Base-by-base conservation (phyloP, 2,113 vertebrate species). In the Microtus oregoni region DNA sequence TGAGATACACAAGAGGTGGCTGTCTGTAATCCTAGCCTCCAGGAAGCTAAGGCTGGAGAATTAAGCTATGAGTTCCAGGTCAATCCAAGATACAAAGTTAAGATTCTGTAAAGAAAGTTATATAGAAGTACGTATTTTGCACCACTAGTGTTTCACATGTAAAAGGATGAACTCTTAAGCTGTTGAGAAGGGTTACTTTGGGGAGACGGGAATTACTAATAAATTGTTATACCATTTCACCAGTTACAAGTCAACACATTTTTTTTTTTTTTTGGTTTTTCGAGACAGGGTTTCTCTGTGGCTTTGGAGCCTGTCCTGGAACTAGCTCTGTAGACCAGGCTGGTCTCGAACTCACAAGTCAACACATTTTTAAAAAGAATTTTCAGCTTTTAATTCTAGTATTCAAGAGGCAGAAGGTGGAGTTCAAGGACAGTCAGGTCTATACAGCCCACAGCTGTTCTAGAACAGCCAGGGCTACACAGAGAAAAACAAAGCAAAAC, bases 211-310 rank as follows among this genome's bases (percentile, higher is more conserved):
- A 88, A 94, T 92, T 88, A 94, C 19, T 83, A 58, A 58, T 58
- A n/a, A 70, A 55, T 95, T 67, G 30, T 95, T 77, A 67, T 81
- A 93, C 50, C 89, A 86, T 72, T 94, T 93, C 77, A 67, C 38
- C 91, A 93, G 68, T 41, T 93, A 17, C 12, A 95, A 89, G 30
- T 78, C 41, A 78, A 86, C 22, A 89, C 24, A 44, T 7, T 78
- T 93, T 77, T 17, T 96, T n/a, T 79, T 47, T n/a, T n/a, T n/a
- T n/a, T n/a, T n/a, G n/a, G n/a, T n/a, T n/a, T n/a, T n/a, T n/a
- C n/a, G n/a, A n/a, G n/a, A n/a, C n/a, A n/a, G n/a, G n/a, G n/a
- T n/a, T n/a, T n/a, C n/a, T n/a, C n/a, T n/a, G n/a, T n/a, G n/a
- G n/a, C n/a, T n/a, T n/a, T n/a, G n/a, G n/a, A n/a, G n/a, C n/a